Evolutionary conservation across 2,113 vertebrate species (phyloP), one percentile per base, ranked within the genome.

Genomic region (Arizona elegans): DNA sequence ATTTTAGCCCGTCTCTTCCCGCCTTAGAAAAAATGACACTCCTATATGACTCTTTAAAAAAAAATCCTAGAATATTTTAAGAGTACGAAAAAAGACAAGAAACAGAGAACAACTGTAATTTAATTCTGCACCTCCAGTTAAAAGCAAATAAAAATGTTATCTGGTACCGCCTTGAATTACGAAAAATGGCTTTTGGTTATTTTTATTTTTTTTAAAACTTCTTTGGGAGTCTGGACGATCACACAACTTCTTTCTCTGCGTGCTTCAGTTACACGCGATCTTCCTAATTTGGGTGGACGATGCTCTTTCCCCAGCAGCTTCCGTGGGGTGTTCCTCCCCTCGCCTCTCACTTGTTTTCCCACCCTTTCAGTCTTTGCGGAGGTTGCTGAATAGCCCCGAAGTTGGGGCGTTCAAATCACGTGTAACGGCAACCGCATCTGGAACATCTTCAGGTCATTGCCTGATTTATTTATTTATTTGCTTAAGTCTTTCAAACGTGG

Each of bases 1-100:
- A 93, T 93, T 81, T 93, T 93, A 93, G 92, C 23, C 43, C 90
- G 11, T 86, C 88, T 92, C 15, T 23, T 47, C 38, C 38, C 11
- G n/a, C 23, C 87, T 38, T 56, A 75, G 7, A 85, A 89, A 92
- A 89, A 58, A n/a, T 21, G 12, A 29, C 11, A 91, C 23, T 89
- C 62, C 33, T 92, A 56, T 38, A 17, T n/a, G 17, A 43, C n/a
- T 26, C 10, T 90, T 11, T 33, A 92, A 15, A 8, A 81, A 81
- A 81, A 81, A 43, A 38, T 9, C 8, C 2, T 21, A 43, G 13
- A 90, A 43, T 85, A 92, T 58, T 86, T 90, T 93, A 91, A 91
- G 33, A 4, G 29, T 17, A 8, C 4, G n/a, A 38, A 70, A 65
- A 54, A 33, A 10, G 19, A 33, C 3, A 13, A 7, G 21, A 17